These are phyloP conservation scores for Arctia plantaginis DNA, from an alignment of 2,888 invertebrate genomes.

Conservation along the genomic window DNA sequence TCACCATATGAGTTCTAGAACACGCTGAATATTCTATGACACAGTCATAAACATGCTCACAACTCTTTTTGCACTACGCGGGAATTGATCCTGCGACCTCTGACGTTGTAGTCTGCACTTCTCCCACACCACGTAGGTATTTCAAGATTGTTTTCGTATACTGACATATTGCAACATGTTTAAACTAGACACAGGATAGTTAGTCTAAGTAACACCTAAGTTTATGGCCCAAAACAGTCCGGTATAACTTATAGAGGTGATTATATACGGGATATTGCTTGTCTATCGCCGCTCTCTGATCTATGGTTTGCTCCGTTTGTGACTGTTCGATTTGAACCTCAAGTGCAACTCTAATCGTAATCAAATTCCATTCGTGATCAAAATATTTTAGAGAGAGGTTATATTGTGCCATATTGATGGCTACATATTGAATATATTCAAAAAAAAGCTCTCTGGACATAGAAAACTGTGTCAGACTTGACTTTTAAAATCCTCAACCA, in stretches of 20 bases:
- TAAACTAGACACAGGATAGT: background rate
- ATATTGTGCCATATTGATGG: no score
- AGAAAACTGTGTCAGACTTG: no score
- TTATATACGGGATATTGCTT: slow-evolving; percentile 54
- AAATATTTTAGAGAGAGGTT: no score
- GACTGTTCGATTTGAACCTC: slow-evolving; percentile 12
- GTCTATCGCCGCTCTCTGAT: slow-evolving; percentile 44
- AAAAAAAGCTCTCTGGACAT: no score
- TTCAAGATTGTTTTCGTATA: background rate
- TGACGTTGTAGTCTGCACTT: background rate
- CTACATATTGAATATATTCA: no score
- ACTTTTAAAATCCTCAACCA: no score
- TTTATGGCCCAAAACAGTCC: slow-evolving; percentile 41
- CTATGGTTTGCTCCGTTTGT: slow-evolving; percentile 33
- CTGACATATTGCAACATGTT: background rate
- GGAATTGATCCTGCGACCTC: no score
- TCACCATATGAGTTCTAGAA: no score
- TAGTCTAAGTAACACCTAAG: slow-evolving; percentile 16
- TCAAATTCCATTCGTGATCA: background rate
- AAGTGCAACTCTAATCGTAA: background rate
- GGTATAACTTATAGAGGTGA: slow-evolving; percentile 43
- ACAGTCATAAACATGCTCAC: no score
- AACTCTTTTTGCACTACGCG: no score
- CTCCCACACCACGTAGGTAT: background rate
- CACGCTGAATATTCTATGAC: no score